Conservation (phyloP, 1,140 invertebrate genomes). For the Hyles euphorbiae region DNA sequence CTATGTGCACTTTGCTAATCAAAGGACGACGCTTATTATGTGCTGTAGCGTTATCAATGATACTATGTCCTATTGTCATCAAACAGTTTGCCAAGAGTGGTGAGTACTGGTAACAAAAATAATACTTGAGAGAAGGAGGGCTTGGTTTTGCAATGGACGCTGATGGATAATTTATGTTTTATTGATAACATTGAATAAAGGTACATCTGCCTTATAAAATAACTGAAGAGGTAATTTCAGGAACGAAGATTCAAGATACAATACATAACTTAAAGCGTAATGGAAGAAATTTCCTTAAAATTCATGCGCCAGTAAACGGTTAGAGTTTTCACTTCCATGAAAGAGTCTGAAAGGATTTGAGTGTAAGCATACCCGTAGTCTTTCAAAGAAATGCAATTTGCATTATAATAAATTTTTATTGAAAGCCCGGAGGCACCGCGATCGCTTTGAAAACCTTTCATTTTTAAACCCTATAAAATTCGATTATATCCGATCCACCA, state of each 20-base stretch:
- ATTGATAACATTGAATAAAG: too few relatives aligned
- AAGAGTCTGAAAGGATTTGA: constrained; percentile 54
- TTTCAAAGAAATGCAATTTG: constrained; percentile 65
- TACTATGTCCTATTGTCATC: too few relatives aligned
- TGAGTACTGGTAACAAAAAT: too few relatives aligned
- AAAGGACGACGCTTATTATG: not conserved
- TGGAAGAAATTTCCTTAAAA: not conserved
- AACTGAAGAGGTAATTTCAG: too few relatives aligned
- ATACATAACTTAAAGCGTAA: too few relatives aligned
- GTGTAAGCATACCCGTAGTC: constrained; percentile 38
- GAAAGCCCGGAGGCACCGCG: constrained; percentile 39
- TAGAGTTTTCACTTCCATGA: constrained; percentile 14
- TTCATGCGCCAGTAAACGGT: not conserved
- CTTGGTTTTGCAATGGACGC: too few relatives aligned
- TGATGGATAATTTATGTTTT: too few relatives aligned
- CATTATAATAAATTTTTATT: constrained; percentile 70
- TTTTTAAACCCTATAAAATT: constrained; percentile 42
- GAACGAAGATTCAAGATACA: too few relatives aligned
- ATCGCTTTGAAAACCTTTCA: constrained; percentile 45
- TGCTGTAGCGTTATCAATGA: not conserved
- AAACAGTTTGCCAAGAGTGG: too few relatives aligned
- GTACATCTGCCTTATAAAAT: too few relatives aligned
- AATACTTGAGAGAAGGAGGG: too few relatives aligned
- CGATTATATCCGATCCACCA: not conserved
- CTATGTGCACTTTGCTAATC: not conserved